Conservation (phyloP, 2,113 vertebrate species). For the Austrofundulus limnaeus region DNA sequence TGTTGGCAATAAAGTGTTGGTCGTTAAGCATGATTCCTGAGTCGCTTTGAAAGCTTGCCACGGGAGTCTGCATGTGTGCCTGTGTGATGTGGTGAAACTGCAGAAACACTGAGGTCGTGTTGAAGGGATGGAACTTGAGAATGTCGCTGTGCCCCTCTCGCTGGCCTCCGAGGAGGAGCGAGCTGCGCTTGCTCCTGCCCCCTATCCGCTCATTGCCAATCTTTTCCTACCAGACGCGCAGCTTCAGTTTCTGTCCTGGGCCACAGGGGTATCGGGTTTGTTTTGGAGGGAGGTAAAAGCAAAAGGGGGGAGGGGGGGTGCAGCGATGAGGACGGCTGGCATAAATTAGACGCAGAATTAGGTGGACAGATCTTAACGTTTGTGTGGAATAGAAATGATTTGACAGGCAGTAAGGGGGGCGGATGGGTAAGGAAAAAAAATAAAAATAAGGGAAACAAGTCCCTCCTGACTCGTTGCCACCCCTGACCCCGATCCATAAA, state of each 20-base stretch:
- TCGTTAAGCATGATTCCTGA: conserved; percentile 26
- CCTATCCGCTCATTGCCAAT: conserved; percentile 48
- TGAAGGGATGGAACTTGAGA: conserved; percentile 74
- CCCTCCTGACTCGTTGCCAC: conserved; percentile 57
- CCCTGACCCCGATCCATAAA: conserved; percentile 68
- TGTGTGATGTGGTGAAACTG: conserved; percentile 70
- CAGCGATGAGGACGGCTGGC: conserved; percentile 47
- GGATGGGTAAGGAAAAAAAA: not conserved
- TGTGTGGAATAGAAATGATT: conserved; percentile 28
- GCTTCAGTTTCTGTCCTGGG: conserved; percentile 66
- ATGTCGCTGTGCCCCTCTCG: conserved; percentile 64
- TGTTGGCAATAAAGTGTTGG: conserved; percentile 21
- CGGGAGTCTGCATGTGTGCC: conserved; percentile 33
- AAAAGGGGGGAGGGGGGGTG: too few species aligned
- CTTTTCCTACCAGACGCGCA: conserved; percentile 53
- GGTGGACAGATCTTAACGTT: conserved; percentile 26
- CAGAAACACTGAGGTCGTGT: conserved; percentile 67
- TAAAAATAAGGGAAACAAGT: conserved; percentile 57
- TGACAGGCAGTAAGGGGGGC: conserved; percentile 9
- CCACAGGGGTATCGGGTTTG: conserved; percentile 76
- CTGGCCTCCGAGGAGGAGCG: conserved; percentile 74
- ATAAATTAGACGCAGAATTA: conserved; percentile 39
- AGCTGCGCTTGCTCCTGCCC: conserved; percentile 58
- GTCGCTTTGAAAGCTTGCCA: conserved; percentile 57
- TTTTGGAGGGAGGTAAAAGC: conserved; percentile 56